Evolutionary conservation across 2,113 vertebrate species (phyloP), one percentile per base, ranked within the genome.

Genomic region (Sardina pilchardus): DNA sequence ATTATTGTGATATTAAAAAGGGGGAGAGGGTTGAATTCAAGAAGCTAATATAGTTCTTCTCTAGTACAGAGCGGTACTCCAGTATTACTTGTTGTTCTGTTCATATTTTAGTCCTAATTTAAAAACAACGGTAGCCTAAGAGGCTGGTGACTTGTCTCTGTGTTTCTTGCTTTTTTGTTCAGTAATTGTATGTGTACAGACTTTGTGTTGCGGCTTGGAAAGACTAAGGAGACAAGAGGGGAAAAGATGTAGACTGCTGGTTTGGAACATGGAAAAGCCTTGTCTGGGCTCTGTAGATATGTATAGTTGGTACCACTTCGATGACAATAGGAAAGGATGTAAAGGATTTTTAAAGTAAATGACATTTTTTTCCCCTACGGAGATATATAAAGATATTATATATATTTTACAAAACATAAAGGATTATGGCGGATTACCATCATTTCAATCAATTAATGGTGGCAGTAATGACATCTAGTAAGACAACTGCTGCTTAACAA

Each of bases 101-200:
- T 98, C 93, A 96, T 97, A 96, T 95, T 96, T 98, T 95, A 96
- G 96, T 95, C 95, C 94, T 99, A 97, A 98, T 99, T 99, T 99
- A 98, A 98, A 92, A 96, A 96, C 95, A 96, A 96, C 94, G 94
- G 89, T 92, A 95, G 93, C 95, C 93, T 90, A 89, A 80, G 94
- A 94, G 96, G 94, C 94, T 95, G 91, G 81, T 95, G 96, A 95
- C 95, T 96, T 97, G 96, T 98, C 95, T 96, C 95, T 96, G 97
- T 97, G 91, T 92, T 94, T 92, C 90, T 92, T 88, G 34, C 89
- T 71, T 89, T 78, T 75, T 93, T 95, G 89, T 93, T 94, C 93
- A 90, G 93, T 94, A 94, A 93, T 93, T 95, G 94, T 95, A 93
- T 93, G 89, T 95, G 95, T 96, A 95, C 92, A 96, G 93, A 95